Percentiles rank a stretch among this genome's conserved stretches.
phyloP scores from a whole-genome alignment of 37 sponge, comb jelly and placozoan genomes.

The Tethya wilhelma region DNA sequence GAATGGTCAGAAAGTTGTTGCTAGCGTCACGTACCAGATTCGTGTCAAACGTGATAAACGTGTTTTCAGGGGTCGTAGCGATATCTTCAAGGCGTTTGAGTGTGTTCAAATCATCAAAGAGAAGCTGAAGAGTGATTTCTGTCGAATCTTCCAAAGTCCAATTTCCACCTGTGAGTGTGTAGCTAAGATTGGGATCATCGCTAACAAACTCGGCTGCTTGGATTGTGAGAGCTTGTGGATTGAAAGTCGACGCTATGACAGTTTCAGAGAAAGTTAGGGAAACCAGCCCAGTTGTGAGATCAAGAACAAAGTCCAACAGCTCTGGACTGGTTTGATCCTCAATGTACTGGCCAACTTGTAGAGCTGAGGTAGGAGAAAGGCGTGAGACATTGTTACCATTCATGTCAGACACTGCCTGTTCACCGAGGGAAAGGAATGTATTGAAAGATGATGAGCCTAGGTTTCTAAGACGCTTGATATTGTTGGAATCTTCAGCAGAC shows the following conservation, averaged over 20 bases:
- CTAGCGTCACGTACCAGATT: constrained; percentile 69
- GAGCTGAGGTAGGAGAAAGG: constrained; percentile 37
- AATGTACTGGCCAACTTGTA: constrained; percentile 30
- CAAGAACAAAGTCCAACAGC: constrained; percentile 59
- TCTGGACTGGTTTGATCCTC: constrained; percentile 82
- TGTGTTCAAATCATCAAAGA: constrained; percentile 73
- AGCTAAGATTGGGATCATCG: not conserved
- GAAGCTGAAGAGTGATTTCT: constrained; percentile 43
- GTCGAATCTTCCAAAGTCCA: constrained; percentile 28
- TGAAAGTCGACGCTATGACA: constrained; percentile 64
- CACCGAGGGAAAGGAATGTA: constrained; percentile 65
- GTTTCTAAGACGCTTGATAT: constrained; percentile 48
- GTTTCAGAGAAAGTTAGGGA: constrained; percentile 83
- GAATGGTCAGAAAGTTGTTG: constrained; percentile 36
- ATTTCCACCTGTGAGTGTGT: constrained; percentile 68
- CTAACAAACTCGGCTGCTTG: constrained; percentile 6
- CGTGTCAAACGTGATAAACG: constrained; percentile 51
- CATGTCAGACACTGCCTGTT: constrained; percentile 61
- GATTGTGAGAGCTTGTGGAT: constrained; percentile 54
- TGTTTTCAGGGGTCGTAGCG: constrained; percentile 59
- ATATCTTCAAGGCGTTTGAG: constrained; percentile 64
- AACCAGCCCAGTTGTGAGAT: constrained; percentile 71
- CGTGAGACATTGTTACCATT: constrained; percentile 54
- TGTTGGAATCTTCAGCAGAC: constrained; percentile 70
- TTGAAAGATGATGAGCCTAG: constrained; percentile 60